These are phyloP conservation scores for Chalcis sispes DNA, from an alignment of 2,888 invertebrate species.

Conservation along the genomic window DNA sequence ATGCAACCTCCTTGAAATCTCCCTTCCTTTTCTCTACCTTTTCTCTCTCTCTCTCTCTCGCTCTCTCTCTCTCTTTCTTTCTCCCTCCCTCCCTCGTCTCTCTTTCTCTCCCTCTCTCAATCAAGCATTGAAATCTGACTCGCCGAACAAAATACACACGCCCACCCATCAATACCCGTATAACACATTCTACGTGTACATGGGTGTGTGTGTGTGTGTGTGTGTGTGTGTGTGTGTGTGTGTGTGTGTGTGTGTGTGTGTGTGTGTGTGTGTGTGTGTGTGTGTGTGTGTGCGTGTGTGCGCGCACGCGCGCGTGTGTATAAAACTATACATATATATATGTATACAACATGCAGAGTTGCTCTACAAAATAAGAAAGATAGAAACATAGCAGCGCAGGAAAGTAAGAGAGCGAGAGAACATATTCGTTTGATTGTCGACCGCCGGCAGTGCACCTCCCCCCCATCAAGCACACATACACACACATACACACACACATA, in stretches of 20 bases:
- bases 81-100: too few relatives aligned
- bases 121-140: neutral
- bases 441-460: neutral
- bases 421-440: constrained; percentile 41
- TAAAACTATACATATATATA: neutral
- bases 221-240: too few relatives aligned
- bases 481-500: neutral
- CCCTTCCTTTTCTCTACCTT: too few relatives aligned
- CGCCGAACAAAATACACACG: constrained; percentile 8
- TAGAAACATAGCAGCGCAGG: neutral
- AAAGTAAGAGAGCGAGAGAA: neutral
- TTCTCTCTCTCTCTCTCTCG: too few relatives aligned
- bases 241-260: too few relatives aligned
- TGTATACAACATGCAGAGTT: neutral
- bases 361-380: constrained; percentile 30
- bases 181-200: too few relatives aligned
- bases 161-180: neutral
- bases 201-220: too few relatives aligned
- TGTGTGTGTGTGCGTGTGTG: too few relatives aligned
- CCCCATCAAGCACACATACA: neutral
- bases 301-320: too few relatives aligned
- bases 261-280: too few relatives aligned
- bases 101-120: neutral
- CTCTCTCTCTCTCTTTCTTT: too few relatives aligned
- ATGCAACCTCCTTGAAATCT: too few relatives aligned